Base-by-base conservation (phyloP, 2,888 invertebrate genomes). In the Mesorhabditis spiculigera region DNA sequence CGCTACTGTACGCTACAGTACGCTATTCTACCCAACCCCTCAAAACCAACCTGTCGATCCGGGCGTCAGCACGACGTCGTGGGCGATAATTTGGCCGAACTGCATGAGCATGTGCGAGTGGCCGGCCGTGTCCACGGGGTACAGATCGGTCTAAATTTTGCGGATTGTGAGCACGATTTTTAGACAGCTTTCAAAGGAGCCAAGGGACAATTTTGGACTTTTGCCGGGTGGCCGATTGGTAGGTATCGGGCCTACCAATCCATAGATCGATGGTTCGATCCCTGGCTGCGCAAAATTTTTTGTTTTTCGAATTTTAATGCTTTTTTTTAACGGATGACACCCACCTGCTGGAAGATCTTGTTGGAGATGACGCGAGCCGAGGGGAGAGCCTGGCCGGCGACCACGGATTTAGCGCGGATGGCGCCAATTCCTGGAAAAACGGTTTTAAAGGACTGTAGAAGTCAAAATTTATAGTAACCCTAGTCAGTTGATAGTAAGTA, bases 11-110 rank as follows among this genome's bases (percentile, higher is more conserved):
- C 28, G 28, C 28, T 28, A 28, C 28, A 28, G 28, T 28, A 28
- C 28, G 28, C 28, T 28, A 28, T 28, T 3, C 28, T 28, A 28
- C 28, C 28, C 28, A 28, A 3, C 4, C 16, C 28, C 28, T 28
- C 28, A 28, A 28, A 28, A 64, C 72, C 67, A 58, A 77, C 77
- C 77, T 44, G 69, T 70, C 8, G 78, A 76, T 1, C 93, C 93
- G 4, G 94, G 95, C 3, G 94, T 94, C 90, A 94, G 91, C 0
- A 94, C 94, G 61, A 95, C 88, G 86, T 95, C 95, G 87, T 95
- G 95, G 86, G 95, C 95, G n/a, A 95, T 86, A 83, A 95, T 91
- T 87, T 95, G 94, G 0, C 94, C 94, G 83, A 91, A 94, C 88
- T 94, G 94, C 95, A 95, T 95, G 67, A 92, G 73, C 62, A 82